Base-by-base conservation (phyloP, 2,797 vertebrate species). In the Gallinago solitaria region DNA sequence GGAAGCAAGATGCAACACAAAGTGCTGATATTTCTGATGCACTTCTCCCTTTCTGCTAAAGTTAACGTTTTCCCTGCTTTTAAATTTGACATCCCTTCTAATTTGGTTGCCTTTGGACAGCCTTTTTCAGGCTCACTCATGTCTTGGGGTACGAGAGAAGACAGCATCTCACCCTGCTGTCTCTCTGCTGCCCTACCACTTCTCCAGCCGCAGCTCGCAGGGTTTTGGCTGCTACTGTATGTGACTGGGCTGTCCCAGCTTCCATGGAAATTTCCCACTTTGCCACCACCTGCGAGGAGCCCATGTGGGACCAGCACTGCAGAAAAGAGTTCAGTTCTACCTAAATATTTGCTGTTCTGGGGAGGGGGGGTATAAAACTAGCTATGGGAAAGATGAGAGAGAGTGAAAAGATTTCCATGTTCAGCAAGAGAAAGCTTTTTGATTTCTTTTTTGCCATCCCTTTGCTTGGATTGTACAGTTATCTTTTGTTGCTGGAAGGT, bases 211-310 rank as follows among this genome's bases (percentile, higher is more conserved):
- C 2, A 9, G 19, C 32, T 83, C 0, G 0, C 39, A 41, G 63
- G 35, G 30, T 48, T 94, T 92, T 79, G 51, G 70, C 50, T 2
- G 2, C 32, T 83, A 59, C 47, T 89, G 91, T 85, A 35, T 89
- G 47, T 1, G 2, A 30, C 35, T 1, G 1, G 71, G 24, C 27
- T 56, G 51, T 76, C 63, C 11, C 59, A 89, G 47, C 70, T 91
- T 60, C 65, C 39, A 8, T 39, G 53, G 78, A 80, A 89, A 91
- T 80, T 83, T 74, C 57, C 68, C 5, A 0, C 35, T 32, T 51
- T 67, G 14, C 27, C 47, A 53, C 82, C 56, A 54, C 25, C 45
- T 79, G 12, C 1, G 32, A 85, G 71, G 41, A 92, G 30, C 27
- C 56, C 11, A 2, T 33, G 27, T 79, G 48, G 51, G 64, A 93